Evolutionary conservation across 2,113 vertebrate species (phyloP).

Genomic region (Falco punctatus): DNA sequence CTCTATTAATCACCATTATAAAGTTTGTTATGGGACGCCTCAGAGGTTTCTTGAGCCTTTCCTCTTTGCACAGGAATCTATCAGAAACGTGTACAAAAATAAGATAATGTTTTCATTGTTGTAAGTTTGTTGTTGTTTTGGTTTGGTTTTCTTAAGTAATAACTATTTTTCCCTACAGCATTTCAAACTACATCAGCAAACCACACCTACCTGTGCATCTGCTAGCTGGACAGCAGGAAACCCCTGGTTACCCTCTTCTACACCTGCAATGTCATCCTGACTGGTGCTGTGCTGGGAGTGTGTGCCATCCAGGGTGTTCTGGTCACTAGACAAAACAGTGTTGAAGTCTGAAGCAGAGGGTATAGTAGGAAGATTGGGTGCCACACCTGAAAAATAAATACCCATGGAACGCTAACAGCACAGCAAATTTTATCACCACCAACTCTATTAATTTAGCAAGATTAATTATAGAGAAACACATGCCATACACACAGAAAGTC

Average conservation of each 20-base stretch:
- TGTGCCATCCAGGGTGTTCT: constrained; percentile 95
- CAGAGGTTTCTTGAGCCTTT: neutral
- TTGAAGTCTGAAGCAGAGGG: constrained; percentile 97
- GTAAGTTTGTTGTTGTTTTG: too few species aligned
- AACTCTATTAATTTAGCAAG: neutral
- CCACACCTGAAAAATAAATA: constrained; percentile 78
- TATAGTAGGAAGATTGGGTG: constrained; percentile 93
- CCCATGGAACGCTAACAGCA: constrained; percentile 47
- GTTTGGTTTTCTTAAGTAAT: neutral
- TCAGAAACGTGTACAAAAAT: accelerated
- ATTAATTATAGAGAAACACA: neutral
- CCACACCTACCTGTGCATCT: constrained; percentile 89
- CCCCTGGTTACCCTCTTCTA: constrained; percentile 92
- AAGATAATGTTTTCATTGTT: neutral
- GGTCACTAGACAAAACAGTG: constrained; percentile 93
- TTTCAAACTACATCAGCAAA: neutral
- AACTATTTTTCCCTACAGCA: neutral
- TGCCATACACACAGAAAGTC: neutral
- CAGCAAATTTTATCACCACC: neutral
- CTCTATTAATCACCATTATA: neutral
- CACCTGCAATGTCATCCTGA: constrained; percentile 91
- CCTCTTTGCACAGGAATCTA: neutral
- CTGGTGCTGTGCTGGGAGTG: constrained; percentile 96
- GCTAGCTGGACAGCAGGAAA: constrained; percentile 96
- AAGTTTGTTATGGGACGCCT: neutral